Conservation (phyloP, 2,888 invertebrate genomes). For the Ditylenchus weischeri region DNA sequence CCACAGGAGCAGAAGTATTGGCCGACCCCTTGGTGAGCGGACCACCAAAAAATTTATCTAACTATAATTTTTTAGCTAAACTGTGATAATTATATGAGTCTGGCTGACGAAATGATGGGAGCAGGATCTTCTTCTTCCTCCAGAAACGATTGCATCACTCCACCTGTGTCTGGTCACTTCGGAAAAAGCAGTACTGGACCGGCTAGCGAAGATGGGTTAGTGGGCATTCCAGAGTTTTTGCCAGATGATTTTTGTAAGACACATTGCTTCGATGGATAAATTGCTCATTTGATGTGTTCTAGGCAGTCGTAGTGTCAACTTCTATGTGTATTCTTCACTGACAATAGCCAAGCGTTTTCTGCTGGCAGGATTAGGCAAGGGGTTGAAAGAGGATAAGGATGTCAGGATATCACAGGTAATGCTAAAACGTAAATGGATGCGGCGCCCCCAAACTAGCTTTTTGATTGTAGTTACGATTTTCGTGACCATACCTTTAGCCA, state of each 20-base stretch:
- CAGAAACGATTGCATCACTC: constrained; percentile 1
- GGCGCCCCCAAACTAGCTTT: too few species aligned
- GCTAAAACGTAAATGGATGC: too few species aligned
- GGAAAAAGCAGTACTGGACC: neutral
- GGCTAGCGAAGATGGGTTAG: neutral
- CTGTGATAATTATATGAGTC: constrained; percentile 2
- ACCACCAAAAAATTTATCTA: too few species aligned
- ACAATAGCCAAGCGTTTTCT: constrained; percentile 21
- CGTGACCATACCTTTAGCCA: too few species aligned
- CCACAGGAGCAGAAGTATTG: neutral
- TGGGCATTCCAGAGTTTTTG: constrained; percentile 16
- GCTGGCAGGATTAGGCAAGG: constrained; percentile 14
- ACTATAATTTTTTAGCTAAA: neutral
- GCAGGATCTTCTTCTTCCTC: neutral
- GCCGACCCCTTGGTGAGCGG: neutral
- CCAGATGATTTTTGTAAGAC: constrained; percentile 17
- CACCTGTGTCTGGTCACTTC: neutral
- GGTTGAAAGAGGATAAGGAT: constrained; percentile 19
- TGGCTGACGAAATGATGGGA: neutral
- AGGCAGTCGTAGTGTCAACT: constrained; percentile 10
- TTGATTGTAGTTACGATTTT: too few species aligned
- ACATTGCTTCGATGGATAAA: neutral
- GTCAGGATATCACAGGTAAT: constrained; percentile 25
- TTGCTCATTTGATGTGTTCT: neutral
- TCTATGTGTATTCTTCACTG: constrained; percentile 24